These are phyloP conservation scores for Aphidoletes aphidimyza DNA, from an alignment of 2,888 invertebrate species.

Conservation along the genomic window DNA sequence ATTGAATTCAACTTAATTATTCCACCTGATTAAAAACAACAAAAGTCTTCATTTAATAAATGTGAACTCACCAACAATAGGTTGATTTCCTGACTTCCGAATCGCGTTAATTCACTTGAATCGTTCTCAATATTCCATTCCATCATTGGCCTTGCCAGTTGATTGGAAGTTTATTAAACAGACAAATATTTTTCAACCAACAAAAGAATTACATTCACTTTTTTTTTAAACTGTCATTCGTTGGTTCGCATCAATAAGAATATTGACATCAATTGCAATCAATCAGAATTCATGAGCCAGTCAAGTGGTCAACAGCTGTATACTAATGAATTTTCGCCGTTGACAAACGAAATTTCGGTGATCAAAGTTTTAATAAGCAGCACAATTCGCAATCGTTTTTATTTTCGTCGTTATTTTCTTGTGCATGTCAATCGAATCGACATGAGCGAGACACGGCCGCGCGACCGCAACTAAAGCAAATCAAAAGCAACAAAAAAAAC, in stretches of 20 bases:
- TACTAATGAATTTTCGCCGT: conserved; percentile 13
- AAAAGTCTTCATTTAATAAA: conserved; percentile 5
- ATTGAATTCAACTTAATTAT: neutral
- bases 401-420: neutral
- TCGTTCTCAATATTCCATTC: neutral
- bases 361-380: neutral
- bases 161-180: conserved; percentile 10
- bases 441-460: neutral
- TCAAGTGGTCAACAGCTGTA: neutral
- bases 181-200: neutral
- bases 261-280: conserved; percentile 23
- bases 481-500: neutral
- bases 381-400: too few species aligned
- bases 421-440: neutral
- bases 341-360: neutral
- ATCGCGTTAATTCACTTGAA: neutral
- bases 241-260: neutral
- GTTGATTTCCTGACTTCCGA: conserved; percentile 25
- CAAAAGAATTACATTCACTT: neutral
- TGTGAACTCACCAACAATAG: neutral
- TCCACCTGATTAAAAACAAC: conserved; percentile 2
- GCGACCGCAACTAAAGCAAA: too few species aligned
- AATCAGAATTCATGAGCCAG: conserved; percentile 39
- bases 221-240: neutral
- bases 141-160: neutral